phyloP scores from a whole-genome alignment of 2,797 vertebrate genomes.

The Smutsia temminckii region DNA sequence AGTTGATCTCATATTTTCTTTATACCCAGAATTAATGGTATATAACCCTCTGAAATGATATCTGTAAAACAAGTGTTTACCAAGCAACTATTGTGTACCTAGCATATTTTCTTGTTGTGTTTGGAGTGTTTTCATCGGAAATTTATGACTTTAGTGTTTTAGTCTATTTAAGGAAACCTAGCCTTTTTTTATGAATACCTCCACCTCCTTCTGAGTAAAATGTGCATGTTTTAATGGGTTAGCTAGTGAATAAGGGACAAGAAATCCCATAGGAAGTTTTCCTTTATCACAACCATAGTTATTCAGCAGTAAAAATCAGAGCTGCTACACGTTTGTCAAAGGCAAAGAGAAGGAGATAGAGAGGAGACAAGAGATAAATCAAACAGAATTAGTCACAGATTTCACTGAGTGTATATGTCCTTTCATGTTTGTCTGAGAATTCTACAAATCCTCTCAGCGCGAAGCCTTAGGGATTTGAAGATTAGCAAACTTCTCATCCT shows the following conservation, averaged over 20 bases:
- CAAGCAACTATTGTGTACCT: background rate
- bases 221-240: conserved; percentile 17
- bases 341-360: conserved; percentile 36
- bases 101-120: conserved; percentile 33
- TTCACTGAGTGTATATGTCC: background rate
- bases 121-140: background rate
- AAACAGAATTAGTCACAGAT: background rate
- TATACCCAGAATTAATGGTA: conserved; percentile 1
- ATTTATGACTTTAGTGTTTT: conserved; percentile 43
- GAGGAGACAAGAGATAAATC: conserved; percentile 26
- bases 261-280: background rate
- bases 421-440: conserved; percentile 46
- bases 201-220: conserved; percentile 47
- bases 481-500: background rate
- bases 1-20: conserved; percentile 20
- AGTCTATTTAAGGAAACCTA: conserved; percentile 39
- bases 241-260: background rate
- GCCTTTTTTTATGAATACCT: background rate
- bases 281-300: conserved; percentile 18
- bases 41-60: background rate
- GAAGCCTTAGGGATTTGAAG: conserved; percentile 9
- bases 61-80: conserved; percentile 33
- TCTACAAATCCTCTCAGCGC: background rate
- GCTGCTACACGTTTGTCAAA: background rate
- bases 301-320: conserved; percentile 46